Evolutionary conservation across 2,888 invertebrate species (phyloP), one percentile per base, ranked within the genome.

Genomic region (Orchestes rusci): DNA sequence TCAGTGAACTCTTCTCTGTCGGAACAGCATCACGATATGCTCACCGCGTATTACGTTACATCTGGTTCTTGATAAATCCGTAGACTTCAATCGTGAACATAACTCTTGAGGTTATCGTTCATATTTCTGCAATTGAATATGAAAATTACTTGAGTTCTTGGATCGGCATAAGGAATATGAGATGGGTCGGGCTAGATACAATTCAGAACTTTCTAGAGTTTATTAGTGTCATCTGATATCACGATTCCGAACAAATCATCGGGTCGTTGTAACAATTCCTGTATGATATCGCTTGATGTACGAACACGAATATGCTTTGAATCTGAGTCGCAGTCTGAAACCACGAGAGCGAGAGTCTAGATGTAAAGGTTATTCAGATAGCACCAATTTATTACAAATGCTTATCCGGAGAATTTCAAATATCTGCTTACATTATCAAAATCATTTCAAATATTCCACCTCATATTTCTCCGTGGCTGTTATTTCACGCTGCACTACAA

Each of bases 21-120:
- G n/a, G n/a, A n/a, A n/a, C n/a, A n/a, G n/a, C n/a, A n/a, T n/a
- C n/a, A n/a, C n/a, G n/a, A n/a, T 55, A 56, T 54, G 56, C 50
- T 59, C 59, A 57, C 57, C 46, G 43, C 46, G 51, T 60, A 61
- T 62, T 62, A 62, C 56, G 55, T 63, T 61, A 61, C 62, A 60
- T 59, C 59, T 60, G 53, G 58, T 58, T 57, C 13, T 54, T 58
- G 58, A 61, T 62, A 62, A 62, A 60, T 58, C 56, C 55, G 7
- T 56, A 46, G 46, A 49, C 41, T 28, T 49, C 58, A 56, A 58
- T 60, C 59, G 59, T 59, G 59, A 55, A 46, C 54, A 56, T 58
- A 58, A 59, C 53, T 56, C 42, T 48, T 43, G 17, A 37, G 43
- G 44, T 53, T 57, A 56, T 57, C 58, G 45, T 33, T 43, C 43